phyloP scores from a whole-genome alignment of 2,113 vertebrate genomes.

The Hystrix cristata region DNA sequence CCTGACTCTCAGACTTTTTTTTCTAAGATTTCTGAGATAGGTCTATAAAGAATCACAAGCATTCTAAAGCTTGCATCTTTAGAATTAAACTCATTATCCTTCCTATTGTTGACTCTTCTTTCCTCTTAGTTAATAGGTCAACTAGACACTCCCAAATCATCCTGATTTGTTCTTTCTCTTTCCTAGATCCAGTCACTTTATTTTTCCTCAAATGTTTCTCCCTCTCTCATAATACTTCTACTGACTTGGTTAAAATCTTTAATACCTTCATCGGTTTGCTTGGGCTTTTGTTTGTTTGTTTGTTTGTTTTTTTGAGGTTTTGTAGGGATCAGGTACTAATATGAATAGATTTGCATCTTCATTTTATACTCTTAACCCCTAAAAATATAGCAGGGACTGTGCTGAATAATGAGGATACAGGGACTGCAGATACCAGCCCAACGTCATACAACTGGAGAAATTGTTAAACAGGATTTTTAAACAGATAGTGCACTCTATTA shows the following conservation, averaged over 20 bases:
- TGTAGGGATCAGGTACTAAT: neutral
- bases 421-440: neutral
- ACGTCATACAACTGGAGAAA: neutral
- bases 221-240: neutral
- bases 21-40: neutral
- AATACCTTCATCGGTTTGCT: neutral
- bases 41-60: neutral
- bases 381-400: neutral
- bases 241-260: neutral
- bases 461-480: neutral
- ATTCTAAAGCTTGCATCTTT: neutral
- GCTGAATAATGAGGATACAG: neutral
- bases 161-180: neutral
- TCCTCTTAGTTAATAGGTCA: neutral
- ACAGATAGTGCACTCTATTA: neutral
- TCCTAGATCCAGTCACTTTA: neutral
- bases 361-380: neutral
- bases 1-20: neutral
- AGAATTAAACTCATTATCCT: neutral
- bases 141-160: neutral
- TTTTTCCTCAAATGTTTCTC: neutral
- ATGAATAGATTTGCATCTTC: neutral
- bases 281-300: neutral
- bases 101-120: neutral
- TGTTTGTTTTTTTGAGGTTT: neutral